Percentiles rank a stretch among this genome's conserved stretches.
phyloP scores from a whole-genome alignment of 1,140 invertebrate species.

The Micrasema longulum region DNA sequence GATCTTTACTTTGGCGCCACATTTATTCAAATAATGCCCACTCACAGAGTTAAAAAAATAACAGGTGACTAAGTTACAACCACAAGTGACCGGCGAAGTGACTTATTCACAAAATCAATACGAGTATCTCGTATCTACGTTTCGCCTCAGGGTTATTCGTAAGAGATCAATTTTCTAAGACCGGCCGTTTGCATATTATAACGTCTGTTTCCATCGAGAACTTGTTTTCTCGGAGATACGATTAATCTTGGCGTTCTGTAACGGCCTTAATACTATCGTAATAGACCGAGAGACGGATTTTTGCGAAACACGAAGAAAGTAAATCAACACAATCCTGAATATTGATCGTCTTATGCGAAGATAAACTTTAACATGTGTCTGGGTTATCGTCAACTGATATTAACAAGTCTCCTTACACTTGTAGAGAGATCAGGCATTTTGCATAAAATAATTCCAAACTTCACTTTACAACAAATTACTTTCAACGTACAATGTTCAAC shows the following conservation, averaged over 20 bases:
- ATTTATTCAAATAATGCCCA: constrained; percentile 32
- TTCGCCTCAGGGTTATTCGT: constrained; percentile 20
- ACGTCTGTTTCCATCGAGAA: constrained; percentile 28
- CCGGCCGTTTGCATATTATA: constrained; percentile 33
- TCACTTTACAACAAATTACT: no score
- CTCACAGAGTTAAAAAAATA: constrained; percentile 21
- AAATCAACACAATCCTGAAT: constrained; percentile 11
- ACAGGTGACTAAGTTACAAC: constrained; percentile 35
- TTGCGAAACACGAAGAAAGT: neutral
- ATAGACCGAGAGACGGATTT: constrained; percentile 6
- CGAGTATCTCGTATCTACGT: neutral
- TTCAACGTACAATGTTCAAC: no score
- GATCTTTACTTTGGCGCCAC: constrained; percentile 32
- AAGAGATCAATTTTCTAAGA: constrained; percentile 36
- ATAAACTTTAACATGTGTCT: no score
- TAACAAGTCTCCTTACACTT: no score
- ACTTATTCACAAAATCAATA: constrained; percentile 14
- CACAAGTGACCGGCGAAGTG: constrained; percentile 20
- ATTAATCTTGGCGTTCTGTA: constrained; percentile 32
- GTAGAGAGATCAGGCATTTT: no score
- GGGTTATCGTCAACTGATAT: no score
- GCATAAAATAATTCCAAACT: no score
- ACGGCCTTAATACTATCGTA: constrained; percentile 13
- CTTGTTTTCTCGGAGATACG: constrained; percentile 24
- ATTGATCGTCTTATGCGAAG: no score